Percentiles rank a stretch among this genome's conserved stretches.
Evolutionary conservation across 2,113 vertebrate genomes (phyloP).

Genomic region (Ailuropoda melanoleuca): DNA sequence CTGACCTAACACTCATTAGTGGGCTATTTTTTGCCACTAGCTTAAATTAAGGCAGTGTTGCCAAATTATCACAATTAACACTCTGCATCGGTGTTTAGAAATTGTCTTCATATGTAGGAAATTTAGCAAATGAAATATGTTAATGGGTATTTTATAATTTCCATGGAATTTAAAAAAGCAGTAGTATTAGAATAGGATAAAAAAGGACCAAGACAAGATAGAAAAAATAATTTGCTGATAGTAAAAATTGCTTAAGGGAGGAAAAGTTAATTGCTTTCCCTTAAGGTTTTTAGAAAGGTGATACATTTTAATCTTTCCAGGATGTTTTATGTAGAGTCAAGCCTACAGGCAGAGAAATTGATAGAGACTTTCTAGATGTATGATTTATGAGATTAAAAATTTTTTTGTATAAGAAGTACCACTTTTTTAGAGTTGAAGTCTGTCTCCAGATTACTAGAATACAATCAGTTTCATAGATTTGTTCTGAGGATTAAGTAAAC

Average conservation of each 20-base stretch:
- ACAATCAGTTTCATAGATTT: neutral
- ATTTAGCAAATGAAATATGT: neutral
- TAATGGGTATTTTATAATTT: neutral
- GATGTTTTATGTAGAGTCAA: neutral
- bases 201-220: neutral
- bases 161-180: neutral
- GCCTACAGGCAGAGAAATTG: neutral
- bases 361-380: neutral
- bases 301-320: constrained; percentile 15
- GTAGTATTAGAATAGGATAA: neutral
- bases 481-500: neutral
- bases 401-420: neutral
- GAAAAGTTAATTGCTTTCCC: constrained; percentile 3
- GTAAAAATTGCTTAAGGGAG: neutral
- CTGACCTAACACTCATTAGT: neutral
- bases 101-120: neutral
- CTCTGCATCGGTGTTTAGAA: neutral
- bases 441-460: neutral
- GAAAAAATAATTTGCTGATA: neutral
- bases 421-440: neutral
- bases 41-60: neutral
- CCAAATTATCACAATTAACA: neutral
- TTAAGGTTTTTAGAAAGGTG: neutral
- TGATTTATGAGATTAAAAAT: neutral
- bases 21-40: neutral